Base-by-base conservation (phyloP, 1,140 invertebrate species). In the Polypedilum vanderplanki region DNA sequence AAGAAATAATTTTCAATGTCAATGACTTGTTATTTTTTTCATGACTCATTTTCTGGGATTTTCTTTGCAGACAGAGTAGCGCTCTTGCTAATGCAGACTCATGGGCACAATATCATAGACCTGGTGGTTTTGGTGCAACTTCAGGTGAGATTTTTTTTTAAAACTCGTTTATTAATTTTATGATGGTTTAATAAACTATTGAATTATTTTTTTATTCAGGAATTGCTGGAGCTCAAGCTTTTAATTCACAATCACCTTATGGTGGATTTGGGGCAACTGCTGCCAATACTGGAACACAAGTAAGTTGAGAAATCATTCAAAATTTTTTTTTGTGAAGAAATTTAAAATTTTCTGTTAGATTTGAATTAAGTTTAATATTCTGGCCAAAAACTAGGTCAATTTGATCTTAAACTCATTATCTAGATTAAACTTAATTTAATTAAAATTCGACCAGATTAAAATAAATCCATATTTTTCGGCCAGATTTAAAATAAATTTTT, bases 231-330 rank as follows among this genome's bases (percentile, higher is more conserved):
- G 46, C 46, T 57, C 46, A 57, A 57, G 46, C 46, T 3, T 57
- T 57, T 9, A 57, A 57, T 3, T 12, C 46, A 3, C 46, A 57
- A 1, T 12, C 10, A 15, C 46, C 46, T 15, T 57, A 15, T 12
- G 46, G 46, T 3, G 46, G 46, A 57, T 57, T 57, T 57, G 78
- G 78, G 41, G 78, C 77, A 24, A 76, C 78, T n/a, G 76, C 78
- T 33, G 76, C 77, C 4, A 77, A 77, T 20, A 75, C 78, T 7
- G 76, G 76, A 73, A 76, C 76, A 33, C 78, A 78, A 75, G 46
- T 3, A 57, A 57, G 46, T 57, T 57, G 12, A 15, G 9, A 57
- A 57, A 57, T 57, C 41, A 12, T 3, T n/a, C 1, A 12, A 1
- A 57, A 1, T 15, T 57, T 12, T 57, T n/a, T 33, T n/a, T n/a